These are phyloP conservation scores for Idaea dimidiata DNA, from an alignment of 2,888 invertebrate genomes.

Conservation along the genomic window DNA sequence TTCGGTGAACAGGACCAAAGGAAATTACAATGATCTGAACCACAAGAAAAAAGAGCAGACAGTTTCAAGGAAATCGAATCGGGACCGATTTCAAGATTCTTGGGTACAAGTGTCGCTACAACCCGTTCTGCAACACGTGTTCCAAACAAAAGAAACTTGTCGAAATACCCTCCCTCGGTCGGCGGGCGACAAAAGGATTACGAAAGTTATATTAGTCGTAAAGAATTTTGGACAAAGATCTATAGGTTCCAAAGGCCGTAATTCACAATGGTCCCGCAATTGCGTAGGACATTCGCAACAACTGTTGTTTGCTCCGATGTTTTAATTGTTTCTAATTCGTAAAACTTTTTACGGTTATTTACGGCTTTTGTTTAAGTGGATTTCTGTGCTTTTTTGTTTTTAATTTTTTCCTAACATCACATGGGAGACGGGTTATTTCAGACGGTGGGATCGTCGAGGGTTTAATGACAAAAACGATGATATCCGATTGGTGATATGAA, in stretches of 20 bases:
- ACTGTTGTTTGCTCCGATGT: constrained; percentile 78
- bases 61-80: constrained; percentile 58
- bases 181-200: constrained; percentile 74
- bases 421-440: constrained; percentile 54
- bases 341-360: constrained; percentile 74
- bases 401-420: constrained; percentile 40
- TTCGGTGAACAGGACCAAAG: constrained; percentile 41
- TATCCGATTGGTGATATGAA: constrained; percentile 25
- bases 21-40: constrained; percentile 50
- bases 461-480: constrained; percentile 48
- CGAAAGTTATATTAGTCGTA: constrained; percentile 78
- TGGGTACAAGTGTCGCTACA: constrained; percentile 69
- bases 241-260: constrained; percentile 75
- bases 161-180: constrained; percentile 52
- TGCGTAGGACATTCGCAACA: constrained; percentile 76
- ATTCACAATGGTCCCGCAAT: constrained; percentile 76
- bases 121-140: constrained; percentile 79
- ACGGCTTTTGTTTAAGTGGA: constrained; percentile 65
- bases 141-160: constrained; percentile 76
- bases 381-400: constrained; percentile 42
- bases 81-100: constrained; percentile 55
- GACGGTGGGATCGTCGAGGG: constrained; percentile 54
- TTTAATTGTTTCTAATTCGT: constrained; percentile 79
- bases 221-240: constrained; percentile 78
- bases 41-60: constrained; percentile 45